These are phyloP conservation scores for Epinephelus malabaricus DNA, from an alignment of 2,797 vertebrate species.

Conservation along the genomic window DNA sequence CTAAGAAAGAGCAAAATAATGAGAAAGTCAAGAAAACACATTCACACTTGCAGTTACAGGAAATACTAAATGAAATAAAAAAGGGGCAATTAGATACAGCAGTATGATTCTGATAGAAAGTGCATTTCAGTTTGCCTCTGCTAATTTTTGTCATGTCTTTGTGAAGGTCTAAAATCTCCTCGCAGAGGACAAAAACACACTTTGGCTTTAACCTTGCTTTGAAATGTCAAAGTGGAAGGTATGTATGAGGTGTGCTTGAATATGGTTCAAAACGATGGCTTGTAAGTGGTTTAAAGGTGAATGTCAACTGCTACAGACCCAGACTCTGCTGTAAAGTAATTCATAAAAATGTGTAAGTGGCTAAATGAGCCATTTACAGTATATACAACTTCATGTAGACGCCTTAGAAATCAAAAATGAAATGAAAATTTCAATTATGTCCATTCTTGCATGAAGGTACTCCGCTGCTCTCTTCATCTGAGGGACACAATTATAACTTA, in stretches of 20 bases:
- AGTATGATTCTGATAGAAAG: not conserved
- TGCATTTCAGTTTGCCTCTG: not conserved
- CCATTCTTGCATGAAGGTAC: not conserved
- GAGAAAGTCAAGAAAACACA: conserved; percentile 6
- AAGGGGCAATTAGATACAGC: not conserved
- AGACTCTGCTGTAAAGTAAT: not conserved
- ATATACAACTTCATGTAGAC: conserved; percentile 11
- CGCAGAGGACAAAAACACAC: not conserved
- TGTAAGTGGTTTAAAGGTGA: conserved; percentile 25
- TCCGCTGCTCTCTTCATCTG: conserved; percentile 37
- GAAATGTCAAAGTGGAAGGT: conserved; percentile 5
- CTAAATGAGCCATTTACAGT: conserved; percentile 24
- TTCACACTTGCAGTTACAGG: conserved; percentile 4
- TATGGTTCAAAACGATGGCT: conserved; percentile 15
- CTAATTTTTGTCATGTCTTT: not conserved
- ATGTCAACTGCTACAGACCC: not conserved
- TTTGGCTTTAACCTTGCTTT: conserved; percentile 27
- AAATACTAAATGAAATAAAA: conserved; percentile 2
- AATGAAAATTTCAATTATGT: conserved; percentile 42
- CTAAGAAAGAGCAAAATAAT: conserved; percentile 9
- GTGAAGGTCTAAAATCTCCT: not conserved
- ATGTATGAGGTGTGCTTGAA: not conserved
- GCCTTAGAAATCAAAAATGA: conserved; percentile 36
- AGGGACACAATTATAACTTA: conserved; percentile 59
- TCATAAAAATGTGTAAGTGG: conserved; percentile 4